Evolutionary conservation across 2,113 vertebrate genomes (phyloP), one percentile per base, ranked within the genome.

Genomic region (Pongo pygmaeus): DNA sequence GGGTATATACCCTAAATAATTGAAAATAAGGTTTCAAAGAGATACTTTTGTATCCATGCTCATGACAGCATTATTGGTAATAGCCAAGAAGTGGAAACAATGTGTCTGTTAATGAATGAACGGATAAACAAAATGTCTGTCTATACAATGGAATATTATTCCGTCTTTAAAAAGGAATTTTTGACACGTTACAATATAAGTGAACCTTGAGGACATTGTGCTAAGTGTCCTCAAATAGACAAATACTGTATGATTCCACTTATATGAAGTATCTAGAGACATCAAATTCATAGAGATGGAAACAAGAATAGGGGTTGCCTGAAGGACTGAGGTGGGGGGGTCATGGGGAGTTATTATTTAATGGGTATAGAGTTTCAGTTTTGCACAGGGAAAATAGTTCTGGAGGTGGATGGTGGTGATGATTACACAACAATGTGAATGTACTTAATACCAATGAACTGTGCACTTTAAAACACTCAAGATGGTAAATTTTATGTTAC

Each of bases 101-200:
- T 5, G 4, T n/a, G 6, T 57, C 84, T 20, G 5, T 11, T 13
- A 0, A 16, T 3, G 1, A 18, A 27, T 38, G 20, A 50, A 61
- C 1, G 46, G 23, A 11, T 46, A 38, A 23, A 27, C 3, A 38
- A 30, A 70, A 20, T 38, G 5, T 52, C 9, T 8, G 14, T 17
- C 2, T 8, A 0, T 9, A 38, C 35, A 80, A 23, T n/a, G 78
- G 50, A 80, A n/a, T 80, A n/a, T 23, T 80, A n/a, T 55, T 80
- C 50, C 55, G 50, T 16, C 25, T 72, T 32, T 8, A 48, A 69
- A 38, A 6, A 50, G 25, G 77, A 50, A 5, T 38, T 50, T 59
- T 55, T 64, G 77, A 14, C 30, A 72, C 12, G 35, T 59, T 18
- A 0, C 25, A 0, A 43, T 12, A 0, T 25, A 46, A 35, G 14